phyloP scores from a whole-genome alignment of 1,140 invertebrate genomes.

The Hesperophylax magnus region DNA sequence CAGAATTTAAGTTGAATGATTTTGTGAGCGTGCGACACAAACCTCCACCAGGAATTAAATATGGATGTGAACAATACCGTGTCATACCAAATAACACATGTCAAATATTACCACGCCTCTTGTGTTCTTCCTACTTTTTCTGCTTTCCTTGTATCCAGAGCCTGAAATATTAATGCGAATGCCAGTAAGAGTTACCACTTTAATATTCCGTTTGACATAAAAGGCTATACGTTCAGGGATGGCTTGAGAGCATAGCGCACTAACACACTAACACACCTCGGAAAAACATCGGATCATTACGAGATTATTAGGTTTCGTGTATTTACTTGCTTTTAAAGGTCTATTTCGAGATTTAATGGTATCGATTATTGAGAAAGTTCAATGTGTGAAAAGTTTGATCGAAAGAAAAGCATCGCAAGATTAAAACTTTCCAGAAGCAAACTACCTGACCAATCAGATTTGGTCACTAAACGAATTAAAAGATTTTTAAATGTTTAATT shows the following conservation, averaged over 20 bases:
- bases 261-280: background rate
- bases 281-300: too few relatives aligned
- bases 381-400: too few relatives aligned
- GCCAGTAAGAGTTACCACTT: constrained; percentile 49
- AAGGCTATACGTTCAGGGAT: constrained; percentile 23
- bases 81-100: constrained; percentile 46
- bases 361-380: too few relatives aligned
- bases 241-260: background rate
- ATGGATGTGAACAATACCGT: constrained; percentile 33
- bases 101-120: constrained; percentile 48
- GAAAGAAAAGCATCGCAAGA: too few relatives aligned
- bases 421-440: too few relatives aligned
- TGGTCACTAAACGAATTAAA: too few relatives aligned
- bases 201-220: constrained; percentile 55
- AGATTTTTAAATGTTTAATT: too few relatives aligned
- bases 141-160: background rate
- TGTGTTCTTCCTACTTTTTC: constrained; percentile 51
- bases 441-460: too few relatives aligned
- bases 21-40: constrained; percentile 20
- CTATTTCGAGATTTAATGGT: too few relatives aligned
- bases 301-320: too few relatives aligned
- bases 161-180: constrained; percentile 54
- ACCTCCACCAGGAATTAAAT: constrained; percentile 12
- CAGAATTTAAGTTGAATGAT: constrained; percentile 14
- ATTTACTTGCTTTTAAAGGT: too few relatives aligned